Evolutionary conservation across 30 jellyfish, hydroid and myxozoan species (phyloP).

Genomic region (Cassiopea andromeda): DNA sequence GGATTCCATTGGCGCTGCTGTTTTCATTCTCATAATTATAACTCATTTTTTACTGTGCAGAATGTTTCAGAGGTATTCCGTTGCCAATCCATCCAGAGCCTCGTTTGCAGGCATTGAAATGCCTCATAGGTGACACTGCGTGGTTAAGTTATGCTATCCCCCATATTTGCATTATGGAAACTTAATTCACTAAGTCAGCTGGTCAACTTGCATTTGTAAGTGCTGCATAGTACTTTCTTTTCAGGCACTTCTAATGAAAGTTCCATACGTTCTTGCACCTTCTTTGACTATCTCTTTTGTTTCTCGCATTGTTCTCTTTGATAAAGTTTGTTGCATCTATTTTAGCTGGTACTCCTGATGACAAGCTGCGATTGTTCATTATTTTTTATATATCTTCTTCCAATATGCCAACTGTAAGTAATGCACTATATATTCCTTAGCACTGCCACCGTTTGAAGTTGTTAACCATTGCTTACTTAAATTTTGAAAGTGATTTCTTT

Average conservation of each 20-base stretch:
- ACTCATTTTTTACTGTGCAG: not conserved
- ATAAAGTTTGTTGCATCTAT: not conserved
- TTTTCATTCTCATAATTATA: not conserved
- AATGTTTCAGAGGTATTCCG: not conserved
- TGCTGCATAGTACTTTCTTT: too few species aligned
- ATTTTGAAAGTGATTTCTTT: too few species aligned
- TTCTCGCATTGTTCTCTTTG: not conserved
- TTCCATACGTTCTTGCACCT: too few species aligned
- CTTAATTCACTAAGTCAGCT: too few species aligned
- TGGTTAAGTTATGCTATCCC: not conserved
- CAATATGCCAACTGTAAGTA: slow-evolving; percentile 78
- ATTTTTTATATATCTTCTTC: slow-evolving; percentile 84
- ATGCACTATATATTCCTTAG: too few species aligned
- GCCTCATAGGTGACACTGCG: not conserved
- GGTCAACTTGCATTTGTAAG: too few species aligned
- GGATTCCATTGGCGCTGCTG: not conserved
- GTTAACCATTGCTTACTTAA: too few species aligned
- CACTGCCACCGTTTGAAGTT: too few species aligned
- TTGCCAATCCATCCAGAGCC: not conserved
- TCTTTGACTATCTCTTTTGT: not conserved
- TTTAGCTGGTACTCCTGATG: slow-evolving; percentile 95
- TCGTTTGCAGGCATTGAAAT: not conserved
- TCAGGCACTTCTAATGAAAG: too few species aligned
- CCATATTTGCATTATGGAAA: not conserved
- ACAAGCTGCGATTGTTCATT: slow-evolving; percentile 88